These are phyloP conservation scores for Stenotaenia linearis DNA, from an alignment of 2,888 invertebrate genomes.

Conservation along the genomic window DNA sequence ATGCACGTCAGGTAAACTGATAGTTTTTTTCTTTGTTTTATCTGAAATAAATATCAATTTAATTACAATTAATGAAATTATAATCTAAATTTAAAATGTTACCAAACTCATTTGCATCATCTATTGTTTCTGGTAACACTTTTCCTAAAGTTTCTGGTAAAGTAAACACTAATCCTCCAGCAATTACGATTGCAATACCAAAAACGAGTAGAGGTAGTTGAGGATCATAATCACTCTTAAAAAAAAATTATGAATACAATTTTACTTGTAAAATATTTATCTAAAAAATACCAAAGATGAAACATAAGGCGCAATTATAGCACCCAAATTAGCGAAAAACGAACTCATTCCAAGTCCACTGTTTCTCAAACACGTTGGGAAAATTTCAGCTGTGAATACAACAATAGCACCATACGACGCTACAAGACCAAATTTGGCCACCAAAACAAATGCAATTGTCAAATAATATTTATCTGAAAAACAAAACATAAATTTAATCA, in stretches of 20 bases:
- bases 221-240: background rate
- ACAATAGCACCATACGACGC: conserved; percentile 79
- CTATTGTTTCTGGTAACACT: conserved; percentile 17
- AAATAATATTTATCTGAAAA: background rate
- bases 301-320: conserved; percentile 76
- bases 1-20: too few relatives aligned
- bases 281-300: conserved; percentile 56
- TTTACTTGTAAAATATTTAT: background rate
- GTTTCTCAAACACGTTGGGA: conserved; percentile 82
- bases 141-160: conserved; percentile 20
- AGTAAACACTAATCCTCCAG: background rate
- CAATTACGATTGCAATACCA: background rate
- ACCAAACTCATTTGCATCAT: conserved; percentile 27
- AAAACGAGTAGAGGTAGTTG: conserved; percentile 29
- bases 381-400: conserved; percentile 79
- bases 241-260: background rate
- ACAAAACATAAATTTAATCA: too few relatives aligned
- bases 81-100: too few relatives aligned
- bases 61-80: too few relatives aligned
- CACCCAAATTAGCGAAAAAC: conserved; percentile 76
- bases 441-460: conserved; percentile 45
- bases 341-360: conserved; percentile 80
- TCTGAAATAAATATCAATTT: too few relatives aligned
- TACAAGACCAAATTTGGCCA: conserved; percentile 74
- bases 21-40: too few relatives aligned